phyloP scores from a whole-genome alignment of 2,888 invertebrate genomes.

The Cylloceria caligata region DNA sequence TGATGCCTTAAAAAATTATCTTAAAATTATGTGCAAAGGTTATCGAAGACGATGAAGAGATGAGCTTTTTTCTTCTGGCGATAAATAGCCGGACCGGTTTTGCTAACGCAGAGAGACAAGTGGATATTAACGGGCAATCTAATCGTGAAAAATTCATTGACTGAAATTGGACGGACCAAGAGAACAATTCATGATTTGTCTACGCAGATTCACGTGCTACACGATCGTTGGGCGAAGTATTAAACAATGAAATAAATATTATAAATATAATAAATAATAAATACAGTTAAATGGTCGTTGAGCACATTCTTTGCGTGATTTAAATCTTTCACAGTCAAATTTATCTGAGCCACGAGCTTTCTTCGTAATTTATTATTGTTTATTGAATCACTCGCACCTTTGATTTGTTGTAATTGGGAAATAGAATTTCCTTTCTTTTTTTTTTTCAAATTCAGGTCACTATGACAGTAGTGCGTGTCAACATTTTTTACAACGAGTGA shows the following conservation, averaged over 20 bases:
- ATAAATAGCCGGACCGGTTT: too few relatives aligned
- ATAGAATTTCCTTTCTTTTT: too few relatives aligned
- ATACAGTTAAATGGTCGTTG: background rate
- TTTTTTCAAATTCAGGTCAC: background rate
- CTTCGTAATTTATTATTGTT: slow-evolving; percentile 19
- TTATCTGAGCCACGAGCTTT: background rate
- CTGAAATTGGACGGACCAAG: background rate
- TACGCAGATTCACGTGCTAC: slow-evolving; percentile 10
- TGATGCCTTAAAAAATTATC: too few relatives aligned
- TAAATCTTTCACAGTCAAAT: background rate
- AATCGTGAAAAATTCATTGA: background rate
- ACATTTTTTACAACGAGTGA: background rate
- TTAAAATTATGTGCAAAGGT: too few relatives aligned
- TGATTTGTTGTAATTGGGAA: background rate
- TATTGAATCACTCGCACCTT: slow-evolving; percentile 22
- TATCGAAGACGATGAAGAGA: too few relatives aligned
- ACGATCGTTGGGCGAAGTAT: background rate
- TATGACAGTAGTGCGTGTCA: too few relatives aligned
- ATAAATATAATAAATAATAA: background rate
- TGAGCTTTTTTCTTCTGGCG: too few relatives aligned
- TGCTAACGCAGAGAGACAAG: too few relatives aligned
- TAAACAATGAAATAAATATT: slow-evolving; percentile 2
- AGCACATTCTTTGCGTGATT: background rate
- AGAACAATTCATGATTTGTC: background rate
- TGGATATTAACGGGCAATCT: background rate